Conservation (phyloP, 2,888 invertebrate genomes). For the Melieria picta region DNA sequence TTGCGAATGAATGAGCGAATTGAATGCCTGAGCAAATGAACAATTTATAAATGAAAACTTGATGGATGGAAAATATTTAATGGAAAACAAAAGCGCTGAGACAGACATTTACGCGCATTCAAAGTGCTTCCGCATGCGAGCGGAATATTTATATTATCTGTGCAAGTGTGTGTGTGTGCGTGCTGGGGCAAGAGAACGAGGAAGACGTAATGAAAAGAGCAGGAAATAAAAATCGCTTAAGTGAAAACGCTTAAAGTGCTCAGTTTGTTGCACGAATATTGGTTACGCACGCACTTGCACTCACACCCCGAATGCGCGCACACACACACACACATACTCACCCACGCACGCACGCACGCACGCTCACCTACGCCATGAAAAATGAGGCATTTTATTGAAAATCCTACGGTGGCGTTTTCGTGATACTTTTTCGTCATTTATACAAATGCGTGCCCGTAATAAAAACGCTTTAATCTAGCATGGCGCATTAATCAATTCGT, state of each 20-base stretch:
- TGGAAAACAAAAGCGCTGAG: constrained; percentile 5
- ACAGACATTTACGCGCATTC: not conserved
- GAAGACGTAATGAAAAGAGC: not conserved
- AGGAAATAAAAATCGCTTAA: not conserved
- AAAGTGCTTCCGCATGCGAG: not conserved
- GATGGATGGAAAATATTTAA: constrained; percentile 25
- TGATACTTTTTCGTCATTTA: constrained; percentile 1
- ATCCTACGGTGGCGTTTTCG: constrained; percentile 17
- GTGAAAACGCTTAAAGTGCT: not conserved
- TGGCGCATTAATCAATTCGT: constrained; percentile 53
- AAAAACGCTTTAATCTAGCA: constrained; percentile 51
- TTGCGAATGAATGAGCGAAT: constrained; percentile 11
- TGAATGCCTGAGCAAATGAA: constrained; percentile 16
- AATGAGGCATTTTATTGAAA: constrained; percentile 26
- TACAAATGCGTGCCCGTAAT: constrained; percentile 22
- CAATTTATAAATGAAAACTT: constrained; percentile 14
- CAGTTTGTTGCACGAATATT: not conserved
- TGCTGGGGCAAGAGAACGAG: not conserved
- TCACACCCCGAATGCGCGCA: not conserved
- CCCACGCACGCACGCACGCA: not conserved
- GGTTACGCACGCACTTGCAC: not conserved
- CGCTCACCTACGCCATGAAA: constrained; percentile 4
- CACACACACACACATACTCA: constrained; percentile 5
- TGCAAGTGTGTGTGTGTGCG: constrained; percentile 6
- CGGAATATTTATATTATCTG: not conserved